phyloP scores from a whole-genome alignment of 2,113 vertebrate species.

The Sialia sialis region DNA sequence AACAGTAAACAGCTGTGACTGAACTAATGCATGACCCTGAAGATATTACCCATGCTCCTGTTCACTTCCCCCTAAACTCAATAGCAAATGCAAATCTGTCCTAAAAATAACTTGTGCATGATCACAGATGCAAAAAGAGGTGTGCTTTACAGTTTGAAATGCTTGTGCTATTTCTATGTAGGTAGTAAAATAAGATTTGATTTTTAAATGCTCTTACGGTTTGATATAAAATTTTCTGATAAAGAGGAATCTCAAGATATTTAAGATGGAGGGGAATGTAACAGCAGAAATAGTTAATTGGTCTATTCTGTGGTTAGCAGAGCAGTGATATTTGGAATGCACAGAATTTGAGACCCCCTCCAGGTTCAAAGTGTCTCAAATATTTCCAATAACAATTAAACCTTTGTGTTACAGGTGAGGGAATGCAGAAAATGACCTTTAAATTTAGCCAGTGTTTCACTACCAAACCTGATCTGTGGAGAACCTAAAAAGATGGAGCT shows the following conservation, averaged over 20 bases:
- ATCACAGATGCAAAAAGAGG: neutral
- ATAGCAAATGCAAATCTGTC: neutral
- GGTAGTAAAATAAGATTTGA: neutral
- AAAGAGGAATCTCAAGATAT: neutral
- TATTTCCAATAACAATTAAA: neutral
- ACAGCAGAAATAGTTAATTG: neutral
- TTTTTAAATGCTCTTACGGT: neutral
- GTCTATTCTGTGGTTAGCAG: neutral
- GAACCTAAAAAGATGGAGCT: neutral
- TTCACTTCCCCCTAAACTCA: neutral
- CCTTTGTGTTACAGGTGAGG: neutral
- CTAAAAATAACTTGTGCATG: neutral
- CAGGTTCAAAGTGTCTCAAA: neutral
- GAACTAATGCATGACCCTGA: neutral
- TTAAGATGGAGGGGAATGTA: neutral
- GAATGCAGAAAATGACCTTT: neutral
- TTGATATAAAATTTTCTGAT: neutral
- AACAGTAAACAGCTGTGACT: neutral
- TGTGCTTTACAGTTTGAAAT: neutral
- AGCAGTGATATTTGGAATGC: neutral
- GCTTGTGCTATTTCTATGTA: neutral
- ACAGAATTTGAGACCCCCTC: neutral
- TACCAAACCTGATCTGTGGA: neutral
- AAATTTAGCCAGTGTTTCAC: neutral
- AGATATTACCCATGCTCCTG: accelerated